Evolutionary conservation across 1,140 invertebrate species (phyloP), one percentile per base, ranked within the genome.

Genomic region (Aricia agestis): DNA sequence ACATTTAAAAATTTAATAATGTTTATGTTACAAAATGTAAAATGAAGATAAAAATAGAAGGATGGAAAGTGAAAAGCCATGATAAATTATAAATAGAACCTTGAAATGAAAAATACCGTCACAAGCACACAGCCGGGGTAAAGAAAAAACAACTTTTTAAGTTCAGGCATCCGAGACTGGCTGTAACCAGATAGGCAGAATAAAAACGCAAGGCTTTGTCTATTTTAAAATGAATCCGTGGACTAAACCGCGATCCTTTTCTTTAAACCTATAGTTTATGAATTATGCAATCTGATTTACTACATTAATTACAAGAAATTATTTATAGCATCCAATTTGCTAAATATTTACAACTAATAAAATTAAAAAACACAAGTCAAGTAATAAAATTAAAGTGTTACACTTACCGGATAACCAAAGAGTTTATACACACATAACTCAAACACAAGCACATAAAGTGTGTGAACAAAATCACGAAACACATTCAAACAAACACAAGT

Each of bases 331-430:
- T 52, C 11, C 3, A 52, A 13, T 52, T 13, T 15, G 9, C 10
- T 15, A 1, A 52, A 52, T 52, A 52, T 52, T 52, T 52, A 52
- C 11, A 15, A 52, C n/a, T n/a, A n/a, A n/a, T n/a, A n/a, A n/a
- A n/a, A n/a, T n/a, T n/a, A n/a, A n/a, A n/a, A n/a, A n/a, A n/a
- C n/a, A 52, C 45, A 52, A 52, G 6, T 9, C 13, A 13, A 13
- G 1, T 63, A 63, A 63, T 19, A 19, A 63, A 25, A 25, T 63
- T 10, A 63, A 73, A 73, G 61, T 73, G 72, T 70, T 66, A 18
- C 71, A 83, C 82, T 82, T 72, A 83, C 82, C 78, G 63, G 77
- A 77, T 76, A 78, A 78, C 69, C 73, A 76, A 75, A 76, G 79
- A 81, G 72, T 76, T 77, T 63, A 63, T 19, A 25, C 17, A 63